A percentile compares a stretch with the other conserved stretches of the same genome.
These are phyloP conservation scores for Aspiorhynchus laticeps DNA, from an alignment of 2,113 vertebrate genomes.

Conservation along the genomic window DNA sequence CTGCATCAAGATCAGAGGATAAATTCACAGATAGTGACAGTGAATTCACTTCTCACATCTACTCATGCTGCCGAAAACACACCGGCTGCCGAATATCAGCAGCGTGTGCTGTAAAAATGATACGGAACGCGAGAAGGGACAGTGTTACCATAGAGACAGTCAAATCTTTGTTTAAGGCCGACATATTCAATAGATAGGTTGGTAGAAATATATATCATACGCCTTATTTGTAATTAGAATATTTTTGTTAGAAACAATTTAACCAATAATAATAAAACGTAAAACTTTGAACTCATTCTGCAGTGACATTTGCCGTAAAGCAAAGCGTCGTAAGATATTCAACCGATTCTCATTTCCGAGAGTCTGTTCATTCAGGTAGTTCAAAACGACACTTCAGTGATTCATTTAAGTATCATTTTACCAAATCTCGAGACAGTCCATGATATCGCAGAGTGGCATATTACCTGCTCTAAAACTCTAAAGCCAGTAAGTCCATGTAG, in stretches of 20 bases:
- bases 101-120: slow-evolving; percentile 48
- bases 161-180: neutral
- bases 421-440: neutral
- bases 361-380: neutral
- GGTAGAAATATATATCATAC: neutral
- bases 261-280: neutral
- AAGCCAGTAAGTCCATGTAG: neutral
- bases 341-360: neutral
- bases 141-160: neutral
- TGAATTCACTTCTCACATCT: slow-evolving; percentile 49
- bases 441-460: neutral
- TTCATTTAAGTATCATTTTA: neutral
- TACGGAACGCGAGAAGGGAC: slow-evolving; percentile 60
- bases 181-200: neutral
- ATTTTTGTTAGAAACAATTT: neutral
- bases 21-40: neutral
- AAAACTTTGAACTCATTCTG: neutral
- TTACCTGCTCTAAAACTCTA: neutral
- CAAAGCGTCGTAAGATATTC: neutral
- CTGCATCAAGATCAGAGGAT: neutral
- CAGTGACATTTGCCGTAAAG: slow-evolving; percentile 34
- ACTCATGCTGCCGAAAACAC: slow-evolving; percentile 53
- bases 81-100: slow-evolving; percentile 61
- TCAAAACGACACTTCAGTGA: neutral
- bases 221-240: neutral